phyloP scores from a whole-genome alignment of 2,797 vertebrate genomes.

The Ctenopoma multispine region DNA sequence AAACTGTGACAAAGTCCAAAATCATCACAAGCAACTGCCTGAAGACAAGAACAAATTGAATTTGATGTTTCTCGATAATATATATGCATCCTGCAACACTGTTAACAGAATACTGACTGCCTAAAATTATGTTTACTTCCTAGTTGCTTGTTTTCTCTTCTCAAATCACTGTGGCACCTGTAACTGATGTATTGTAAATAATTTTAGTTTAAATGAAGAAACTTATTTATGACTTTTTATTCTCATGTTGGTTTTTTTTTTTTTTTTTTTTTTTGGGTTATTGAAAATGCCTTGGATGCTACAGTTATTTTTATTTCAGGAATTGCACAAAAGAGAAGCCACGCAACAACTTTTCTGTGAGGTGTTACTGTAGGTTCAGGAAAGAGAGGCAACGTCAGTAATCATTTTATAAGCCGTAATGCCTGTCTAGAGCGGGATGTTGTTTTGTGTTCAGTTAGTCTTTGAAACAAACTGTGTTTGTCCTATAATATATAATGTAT shows the following conservation, averaged over 20 bases:
- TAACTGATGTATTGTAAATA: constrained; percentile 74
- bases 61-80: constrained; percentile 38
- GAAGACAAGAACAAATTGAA: constrained; percentile 41
- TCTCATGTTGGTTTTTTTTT: constrained; percentile 39
- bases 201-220: constrained; percentile 68
- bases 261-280: constrained; percentile 26
- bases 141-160: constrained; percentile 60
- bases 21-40: constrained; percentile 48
- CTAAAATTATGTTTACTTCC: constrained; percentile 59
- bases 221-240: constrained; percentile 79
- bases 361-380: constrained; percentile 31
- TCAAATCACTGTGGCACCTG: constrained; percentile 77
- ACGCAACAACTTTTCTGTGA: constrained; percentile 24
- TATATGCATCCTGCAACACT: constrained; percentile 66
- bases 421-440: constrained; percentile 33
- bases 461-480: constrained; percentile 43
- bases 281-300: constrained; percentile 57
- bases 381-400: constrained; percentile 24
- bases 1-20: constrained; percentile 60
- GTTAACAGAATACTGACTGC: constrained; percentile 64
- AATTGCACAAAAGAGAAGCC: constrained; percentile 56
- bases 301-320: constrained; percentile 53
- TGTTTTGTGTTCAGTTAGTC: constrained; percentile 32
- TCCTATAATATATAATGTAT: constrained; percentile 29
- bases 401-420: constrained; percentile 37